Base-by-base conservation (phyloP, 2,797 vertebrate species). In the Diplodus puntazzo region DNA sequence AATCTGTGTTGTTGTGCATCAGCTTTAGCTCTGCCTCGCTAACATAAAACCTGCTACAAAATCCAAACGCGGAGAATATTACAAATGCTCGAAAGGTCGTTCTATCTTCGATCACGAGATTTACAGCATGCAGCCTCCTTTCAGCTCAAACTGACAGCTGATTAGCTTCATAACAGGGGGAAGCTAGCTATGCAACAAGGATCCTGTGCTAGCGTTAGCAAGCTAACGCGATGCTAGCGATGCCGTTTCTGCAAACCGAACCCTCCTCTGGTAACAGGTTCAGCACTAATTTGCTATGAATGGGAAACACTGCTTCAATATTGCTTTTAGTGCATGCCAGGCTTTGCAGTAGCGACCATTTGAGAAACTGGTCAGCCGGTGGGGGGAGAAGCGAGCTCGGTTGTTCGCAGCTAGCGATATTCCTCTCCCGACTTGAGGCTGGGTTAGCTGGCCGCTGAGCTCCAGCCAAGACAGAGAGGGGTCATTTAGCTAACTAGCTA, bases 401-500 rank as follows among this genome's bases (percentile, higher is more conserved):
- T 66, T 84, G 74, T 83, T 74, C 60, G 39, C 66, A 77, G 90
- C 88, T 83, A 90, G n/a, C 86, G 80, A 42, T 70, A 23, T 61
- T 82, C 68, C 77, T 78, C 49, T 16, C 77, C 84, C 74, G 83
- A 73, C 61, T 25, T 52, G 84, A 81, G 67, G 76, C 73, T 87
- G 89, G 39, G 89, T 87, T 92, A 92, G 89, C 89, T 94, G 93
- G 90, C 83, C 91, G 89, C 85, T 82, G 90, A 90, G 92, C 88
- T 92, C 71, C 87, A 94, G 92, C 91, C 92, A 89, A 88, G 81
- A 90, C 88, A 81, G 86, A 89, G 90, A 92, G 88, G 93, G 94
- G 94, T 95, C 94, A 94, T 89, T 90, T 85, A 93, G 93, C 94
- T 93, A 92, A 91, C 90, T 11, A 88, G 92, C 92, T 94, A 91